phyloP scores from a whole-genome alignment of 2,888 invertebrate species.

The Aricia artaxerxes region DNA sequence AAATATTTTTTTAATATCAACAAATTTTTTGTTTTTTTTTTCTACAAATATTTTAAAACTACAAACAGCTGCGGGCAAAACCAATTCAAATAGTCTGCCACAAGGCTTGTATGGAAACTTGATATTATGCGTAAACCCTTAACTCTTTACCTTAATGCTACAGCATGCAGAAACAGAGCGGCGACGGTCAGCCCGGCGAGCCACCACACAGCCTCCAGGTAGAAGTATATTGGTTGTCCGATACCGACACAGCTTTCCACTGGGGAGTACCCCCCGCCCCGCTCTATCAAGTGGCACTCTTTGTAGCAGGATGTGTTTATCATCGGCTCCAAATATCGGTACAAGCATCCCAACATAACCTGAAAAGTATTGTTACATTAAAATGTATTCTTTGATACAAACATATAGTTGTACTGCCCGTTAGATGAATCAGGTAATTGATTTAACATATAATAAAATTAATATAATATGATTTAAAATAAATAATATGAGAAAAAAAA shows the following conservation, averaged over 20 bases:
- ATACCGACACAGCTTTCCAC: conserved; percentile 88
- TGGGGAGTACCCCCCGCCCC: conserved; percentile 81
- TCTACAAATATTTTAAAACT: too few species aligned
- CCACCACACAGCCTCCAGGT: conserved; percentile 88
- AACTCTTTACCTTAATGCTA: conserved; percentile 80
- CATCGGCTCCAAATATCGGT: conserved; percentile 62
- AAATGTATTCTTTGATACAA: background rate
- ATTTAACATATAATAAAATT: too few species aligned
- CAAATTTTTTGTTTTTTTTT: too few species aligned
- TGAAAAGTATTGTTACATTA: conserved; percentile 44
- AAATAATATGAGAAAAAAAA: too few species aligned
- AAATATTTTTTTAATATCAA: too few species aligned
- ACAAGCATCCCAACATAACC: conserved; percentile 66
- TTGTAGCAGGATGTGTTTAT: conserved; percentile 58
- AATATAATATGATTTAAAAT: too few species aligned
- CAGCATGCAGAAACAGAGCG: conserved; percentile 84
- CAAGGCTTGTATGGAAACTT: too few species aligned
- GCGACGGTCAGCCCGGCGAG: conserved; percentile 86
- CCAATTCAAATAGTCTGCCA: too few species aligned
- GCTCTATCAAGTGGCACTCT: conserved; percentile 74
- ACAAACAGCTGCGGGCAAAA: too few species aligned
- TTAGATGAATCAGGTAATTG: too few species aligned
- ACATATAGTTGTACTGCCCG: background rate
- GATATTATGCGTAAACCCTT: too few species aligned
- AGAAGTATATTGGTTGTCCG: conserved; percentile 90